Evolutionary conservation across 1,140 invertebrate species (phyloP), one percentile per base, ranked within the genome.

Genomic region (Bicyclus anynana): DNA sequence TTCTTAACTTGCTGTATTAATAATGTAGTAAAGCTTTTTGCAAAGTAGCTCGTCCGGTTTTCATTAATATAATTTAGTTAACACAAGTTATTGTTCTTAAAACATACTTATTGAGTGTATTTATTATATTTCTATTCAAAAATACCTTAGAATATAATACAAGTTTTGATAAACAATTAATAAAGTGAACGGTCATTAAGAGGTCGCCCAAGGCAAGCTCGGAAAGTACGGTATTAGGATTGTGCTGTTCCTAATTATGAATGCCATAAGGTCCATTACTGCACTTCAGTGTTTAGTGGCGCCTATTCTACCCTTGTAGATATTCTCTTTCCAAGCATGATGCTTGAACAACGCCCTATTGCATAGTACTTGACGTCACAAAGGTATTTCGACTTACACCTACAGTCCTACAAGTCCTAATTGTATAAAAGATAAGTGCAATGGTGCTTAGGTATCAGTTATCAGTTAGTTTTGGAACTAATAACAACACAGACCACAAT

Each of bases 401-500:
- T 76, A 76, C 68, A 37, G 65, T 64, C 73, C 74, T 76, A 76
- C 68, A 37, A 66, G 65, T 58, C 50, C 35, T 54, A 53, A 47
- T 64, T 58, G 72, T 86, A 84, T 86, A 86, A 69, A 86, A 84
- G 70, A 66, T 69, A 56, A 51, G 60, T 35, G 16, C 50, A 60
- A 54, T 54, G 21, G 58, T 65, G 68, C 63, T 58, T 57, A 57
- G 53, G 52, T 51, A 14, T n/a, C 13, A 40, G 13, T 40, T 14
- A 67, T 67, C 80, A 84, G 81, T 84, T 59, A 59, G 58, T 68
- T 61, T 64, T 57, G 61, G 64, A 62, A 62, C 64, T 66, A 62
- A 73, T 67, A 74, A 72, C 81, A 84, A 78, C 79, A 80, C 82
- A 87, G 76, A 90, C 82, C 77, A 89, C 81, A 78, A 91, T 91